phyloP scores from a whole-genome alignment of 2,797 vertebrate species.

The Poecilia picta region DNA sequence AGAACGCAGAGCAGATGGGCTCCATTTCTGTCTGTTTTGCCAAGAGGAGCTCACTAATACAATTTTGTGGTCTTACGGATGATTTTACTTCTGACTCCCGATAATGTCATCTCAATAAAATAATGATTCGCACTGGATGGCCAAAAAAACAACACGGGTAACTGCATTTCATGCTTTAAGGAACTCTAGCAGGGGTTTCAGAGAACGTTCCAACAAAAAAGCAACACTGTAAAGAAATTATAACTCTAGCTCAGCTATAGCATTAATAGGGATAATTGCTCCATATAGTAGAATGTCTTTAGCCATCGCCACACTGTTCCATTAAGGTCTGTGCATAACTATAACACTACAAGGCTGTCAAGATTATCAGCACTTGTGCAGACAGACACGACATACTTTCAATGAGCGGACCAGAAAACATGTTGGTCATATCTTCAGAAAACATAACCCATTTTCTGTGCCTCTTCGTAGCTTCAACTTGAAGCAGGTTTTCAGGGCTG shows the following conservation, averaged over 20 bases:
- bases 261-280: constrained; percentile 6
- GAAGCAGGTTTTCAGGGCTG: constrained; percentile 16
- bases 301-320: constrained; percentile 38
- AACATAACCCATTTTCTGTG: constrained; percentile 41
- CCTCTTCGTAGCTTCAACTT: constrained; percentile 23
- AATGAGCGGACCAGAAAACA: constrained; percentile 39
- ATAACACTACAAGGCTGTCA: constrained; percentile 30
- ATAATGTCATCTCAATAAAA: constrained; percentile 3
- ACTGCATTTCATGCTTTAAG: not conserved
- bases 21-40: constrained; percentile 1
- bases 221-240: constrained; percentile 5
- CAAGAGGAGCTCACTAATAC: not conserved
- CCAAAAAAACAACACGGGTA: not conserved
- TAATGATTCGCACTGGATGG: not conserved
- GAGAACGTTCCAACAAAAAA: not conserved
- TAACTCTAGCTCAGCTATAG: not conserved
- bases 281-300: constrained; percentile 7
- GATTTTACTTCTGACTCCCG: not conserved
- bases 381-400: constrained; percentile 15
- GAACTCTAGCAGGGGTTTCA: not conserved
- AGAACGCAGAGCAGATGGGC: not conserved
- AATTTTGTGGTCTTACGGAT: not conserved
- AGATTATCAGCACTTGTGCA: constrained; percentile 57
- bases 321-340: constrained; percentile 51
- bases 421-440: constrained; percentile 46